Percentiles rank a stretch among this genome's conserved stretches.
These are phyloP conservation scores for Heliothis subflexa DNA, from an alignment of 1,140 invertebrate genomes.

Conservation along the genomic window DNA sequence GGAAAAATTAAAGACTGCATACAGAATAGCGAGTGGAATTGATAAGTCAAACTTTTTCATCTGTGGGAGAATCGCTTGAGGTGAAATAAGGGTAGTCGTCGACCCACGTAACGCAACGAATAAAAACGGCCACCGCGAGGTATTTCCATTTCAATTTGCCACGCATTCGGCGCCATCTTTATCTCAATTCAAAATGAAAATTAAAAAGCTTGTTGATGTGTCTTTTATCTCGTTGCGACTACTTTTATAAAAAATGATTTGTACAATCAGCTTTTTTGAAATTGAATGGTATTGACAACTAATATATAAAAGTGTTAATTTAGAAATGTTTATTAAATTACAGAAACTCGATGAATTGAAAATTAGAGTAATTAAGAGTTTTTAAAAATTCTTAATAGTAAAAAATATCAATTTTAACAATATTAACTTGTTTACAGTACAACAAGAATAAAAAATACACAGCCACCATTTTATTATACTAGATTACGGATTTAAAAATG, in stretches of 20 bases:
- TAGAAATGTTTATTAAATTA: too few relatives aligned
- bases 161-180: slow-evolving; percentile 51
- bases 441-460: slow-evolving; percentile 10
- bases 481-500: slow-evolving; percentile 19
- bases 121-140: slow-evolving; percentile 52
- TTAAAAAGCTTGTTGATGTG: slow-evolving; percentile 33
- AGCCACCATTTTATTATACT: neutral
- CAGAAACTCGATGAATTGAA: too few relatives aligned
- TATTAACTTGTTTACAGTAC: neutral
- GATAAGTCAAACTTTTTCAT: slow-evolving; percentile 74
- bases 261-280: slow-evolving; percentile 3
- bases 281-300: neutral
- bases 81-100: slow-evolving; percentile 55
- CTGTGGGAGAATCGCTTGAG: slow-evolving; percentile 56
- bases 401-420: neutral
- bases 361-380: too few relatives aligned
- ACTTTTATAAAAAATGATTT: slow-evolving; percentile 5
- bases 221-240: slow-evolving; percentile 6
- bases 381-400: neutral
- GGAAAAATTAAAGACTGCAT: slow-evolving; percentile 68
- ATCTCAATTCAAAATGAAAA: slow-evolving; percentile 51
- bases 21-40: slow-evolving; percentile 69
- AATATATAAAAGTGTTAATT: neutral
- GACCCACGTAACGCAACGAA: slow-evolving; percentile 49
- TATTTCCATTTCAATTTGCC: slow-evolving; percentile 55